Base-by-base conservation (phyloP, 2,888 invertebrate species). In the Arge pagana region DNA sequence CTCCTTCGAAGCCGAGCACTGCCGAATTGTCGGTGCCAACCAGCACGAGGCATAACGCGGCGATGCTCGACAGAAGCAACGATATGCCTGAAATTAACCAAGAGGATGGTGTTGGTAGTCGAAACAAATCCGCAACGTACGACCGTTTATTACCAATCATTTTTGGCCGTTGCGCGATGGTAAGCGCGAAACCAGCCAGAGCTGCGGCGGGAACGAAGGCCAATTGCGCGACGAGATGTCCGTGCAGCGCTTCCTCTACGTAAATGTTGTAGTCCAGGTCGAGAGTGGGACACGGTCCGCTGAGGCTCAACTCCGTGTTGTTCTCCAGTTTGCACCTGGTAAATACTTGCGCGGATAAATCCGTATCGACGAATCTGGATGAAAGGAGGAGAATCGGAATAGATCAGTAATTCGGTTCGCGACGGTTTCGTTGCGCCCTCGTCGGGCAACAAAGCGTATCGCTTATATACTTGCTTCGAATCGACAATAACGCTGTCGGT, bases 291-390 rank as follows among this genome's bases (percentile, higher is more conserved):
- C 80, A 79, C 0, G 77, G 76, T 2, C 77, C 77, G 3, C 75
- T 76, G 41, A 77, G 65, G 54, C 78, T 78, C 49, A 77, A 61
- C 28, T 78, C 71, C 11, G 82, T 81, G 58, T 82, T 84, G 67
- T 84, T 82, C 45, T 73, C 76, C 64, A 85, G 75, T 28, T 72
- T 75, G 65, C 86, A 86, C 18, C 83, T 81, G 23, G 80, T 70
- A 66, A 87, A 87, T 66, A 87, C 81, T 64, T 80, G 76, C 30
- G 77, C 70, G 6, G 78, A 80, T 43, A 82, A 62, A 72, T 89
- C 88, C 11, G 88, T 88, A 75, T 88, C 87, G 61, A 87, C 82
- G 67, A 88, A 86, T 61, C 85, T 86, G 71, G 30, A 10, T n/a
- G n/a, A n/a, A n/a, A n/a, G n/a, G n/a, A n/a, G n/a, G n/a, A n/a